A percentile compares a stretch with the other conserved stretches of the same genome.
Evolutionary conservation across 2,888 invertebrate species (phyloP).

Genomic region (Lochmaea capreae): DNA sequence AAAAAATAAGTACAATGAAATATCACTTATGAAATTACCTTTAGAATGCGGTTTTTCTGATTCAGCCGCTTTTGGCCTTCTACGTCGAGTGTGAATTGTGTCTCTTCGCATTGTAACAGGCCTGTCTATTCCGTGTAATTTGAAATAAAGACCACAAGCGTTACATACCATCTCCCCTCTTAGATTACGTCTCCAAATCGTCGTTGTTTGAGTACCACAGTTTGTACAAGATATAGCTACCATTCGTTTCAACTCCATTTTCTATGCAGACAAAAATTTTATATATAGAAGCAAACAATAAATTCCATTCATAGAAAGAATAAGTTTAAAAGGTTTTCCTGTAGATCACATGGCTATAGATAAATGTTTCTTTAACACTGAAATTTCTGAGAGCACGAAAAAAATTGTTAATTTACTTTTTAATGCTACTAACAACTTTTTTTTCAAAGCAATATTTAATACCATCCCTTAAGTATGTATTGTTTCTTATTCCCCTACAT

Average conservation of each 20-base stretch:
- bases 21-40: slow-evolving; percentile 19
- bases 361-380: no score
- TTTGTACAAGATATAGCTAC: slow-evolving; percentile 91
- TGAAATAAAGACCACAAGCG: slow-evolving; percentile 97
- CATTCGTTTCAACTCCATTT: slow-evolving; percentile 65
- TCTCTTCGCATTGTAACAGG: slow-evolving; percentile 96
- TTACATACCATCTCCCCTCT: slow-evolving; percentile 99
- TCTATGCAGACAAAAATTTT: slow-evolving; percentile 23
- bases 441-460: no score
- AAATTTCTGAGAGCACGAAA: no score
- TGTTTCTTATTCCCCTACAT: no score
- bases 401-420: no score
- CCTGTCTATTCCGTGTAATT: slow-evolving; percentile 93
- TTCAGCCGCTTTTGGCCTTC: slow-evolving; percentile 78
- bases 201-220: slow-evolving; percentile 97
- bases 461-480: no score
- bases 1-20: background rate
- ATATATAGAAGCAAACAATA: background rate
- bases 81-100: slow-evolving; percentile 93
- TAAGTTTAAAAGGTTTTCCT: background rate
- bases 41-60: slow-evolving; percentile 44
- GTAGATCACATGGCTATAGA: no score
- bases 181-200: slow-evolving; percentile 96
- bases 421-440: no score
- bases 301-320: background rate